Base-by-base conservation (phyloP, 1,140 invertebrate species). In the Zaprionus gabonicus region DNA sequence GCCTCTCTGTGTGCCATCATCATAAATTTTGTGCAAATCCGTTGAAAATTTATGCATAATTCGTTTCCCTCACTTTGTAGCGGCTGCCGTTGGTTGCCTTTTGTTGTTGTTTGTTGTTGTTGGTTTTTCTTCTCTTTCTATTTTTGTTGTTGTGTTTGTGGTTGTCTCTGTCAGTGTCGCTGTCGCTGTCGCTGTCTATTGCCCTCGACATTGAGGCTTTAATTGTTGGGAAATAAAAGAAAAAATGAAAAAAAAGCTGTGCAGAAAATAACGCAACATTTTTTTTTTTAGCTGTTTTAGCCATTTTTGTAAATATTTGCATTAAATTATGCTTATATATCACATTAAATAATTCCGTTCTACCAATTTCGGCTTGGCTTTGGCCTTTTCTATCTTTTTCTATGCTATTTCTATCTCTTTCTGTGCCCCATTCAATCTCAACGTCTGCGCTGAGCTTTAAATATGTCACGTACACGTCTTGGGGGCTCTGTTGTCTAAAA, bases 131-230 rank as follows among this genome's bases (percentile, higher is more conserved):
- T 38, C 58, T 46, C n/a, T 46, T 9, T 46, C 23, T 20, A 15
- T 60, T 31, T 31, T 63, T 27, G 31, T 44, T 56, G 20, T 31
- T 58, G 34, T 36, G 34, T 31, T 31, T 34, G 31, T 10, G 31
- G 31, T 34, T 62, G 41, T 46, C 36, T 38, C 49, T 15, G 27
- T 53, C 60, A 46, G 57, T 58, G 38, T 38, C 56, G 36, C 57
- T 15, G 27, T 53, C 62, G 36, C 58, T 53, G 31, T 34, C 49
- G 51, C 20, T 31, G 20, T 36, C 53, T 55, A 31, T 56, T 20
- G 77, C 77, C 77, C 81, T 80, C 77, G 81, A 84, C 81, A 84
- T 85, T 85, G 79, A 59, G 27, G 82, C 78, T 75, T 78, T 85
- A 85, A 85, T 85, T 85, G 82, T 81, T 74, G 46, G 46, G 69